These are phyloP conservation scores for Gryon sp. DNA, from an alignment of 1,140 invertebrate genomes.

Conservation along the genomic window DNA sequence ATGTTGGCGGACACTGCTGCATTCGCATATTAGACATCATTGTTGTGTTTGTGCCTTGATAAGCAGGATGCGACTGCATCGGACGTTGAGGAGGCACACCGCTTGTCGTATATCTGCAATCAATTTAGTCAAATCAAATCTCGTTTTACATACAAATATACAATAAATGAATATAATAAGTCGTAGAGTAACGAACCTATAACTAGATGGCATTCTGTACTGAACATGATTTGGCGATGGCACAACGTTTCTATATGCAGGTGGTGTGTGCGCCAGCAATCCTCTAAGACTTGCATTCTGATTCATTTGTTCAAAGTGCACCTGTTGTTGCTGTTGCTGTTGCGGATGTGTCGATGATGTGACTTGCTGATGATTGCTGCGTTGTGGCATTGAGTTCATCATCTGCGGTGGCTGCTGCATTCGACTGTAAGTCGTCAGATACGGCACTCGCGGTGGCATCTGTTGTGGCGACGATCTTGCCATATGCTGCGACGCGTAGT, in stretches of 20 bases:
- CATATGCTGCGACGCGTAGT: constrained; percentile 72
- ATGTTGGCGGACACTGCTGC: constrained; percentile 68
- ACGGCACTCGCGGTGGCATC: constrained; percentile 67
- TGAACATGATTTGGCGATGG: constrained; percentile 67
- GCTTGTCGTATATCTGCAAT: constrained; percentile 67
- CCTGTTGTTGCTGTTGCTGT: constrained; percentile 73
- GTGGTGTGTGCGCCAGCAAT: constrained; percentile 74
- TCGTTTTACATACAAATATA: not conserved
- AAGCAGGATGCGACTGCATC: constrained; percentile 67
- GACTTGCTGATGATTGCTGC: constrained; percentile 75
- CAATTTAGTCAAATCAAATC: not conserved
- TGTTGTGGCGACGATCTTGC: constrained; percentile 72
- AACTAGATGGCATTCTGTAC: constrained; percentile 74
- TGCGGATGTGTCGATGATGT: constrained; percentile 80
- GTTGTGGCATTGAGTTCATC: constrained; percentile 69
- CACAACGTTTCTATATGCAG: constrained; percentile 66
- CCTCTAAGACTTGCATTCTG: constrained; percentile 75
- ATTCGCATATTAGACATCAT: constrained; percentile 70
- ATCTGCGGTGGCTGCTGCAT: constrained; percentile 70
- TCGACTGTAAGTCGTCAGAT: constrained; percentile 67
- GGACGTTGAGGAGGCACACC: constrained; percentile 66
- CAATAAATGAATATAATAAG: not conserved
- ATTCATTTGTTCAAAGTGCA: constrained; percentile 73
- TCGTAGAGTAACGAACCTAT: constrained; percentile 52
- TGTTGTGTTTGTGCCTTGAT: constrained; percentile 67